These are phyloP conservation scores for Xiphophorus birchmanni DNA, from an alignment of 2,797 vertebrate species.

Conservation along the genomic window DNA sequence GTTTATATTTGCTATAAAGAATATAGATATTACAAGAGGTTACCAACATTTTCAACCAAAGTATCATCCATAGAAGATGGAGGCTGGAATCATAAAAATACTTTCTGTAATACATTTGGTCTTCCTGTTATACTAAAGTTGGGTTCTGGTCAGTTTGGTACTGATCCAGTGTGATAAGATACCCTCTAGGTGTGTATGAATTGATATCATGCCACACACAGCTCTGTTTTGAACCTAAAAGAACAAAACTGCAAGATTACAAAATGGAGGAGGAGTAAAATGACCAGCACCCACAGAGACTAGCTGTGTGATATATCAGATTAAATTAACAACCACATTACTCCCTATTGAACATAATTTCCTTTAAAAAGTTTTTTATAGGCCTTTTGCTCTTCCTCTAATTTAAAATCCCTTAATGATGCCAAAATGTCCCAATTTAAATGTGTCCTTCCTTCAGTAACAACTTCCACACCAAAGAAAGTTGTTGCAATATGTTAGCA, in stretches of 20 bases:
- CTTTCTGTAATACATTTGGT: not conserved
- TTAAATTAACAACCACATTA: not conserved
- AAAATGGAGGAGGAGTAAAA: not conserved
- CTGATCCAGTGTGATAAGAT: not conserved
- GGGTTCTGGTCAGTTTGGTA: not conserved
- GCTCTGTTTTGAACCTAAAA: not conserved
- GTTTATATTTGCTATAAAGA: not conserved
- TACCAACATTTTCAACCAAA: not conserved
- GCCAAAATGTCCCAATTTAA: not conserved
- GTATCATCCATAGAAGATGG: not conserved
- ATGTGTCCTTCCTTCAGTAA: not conserved
- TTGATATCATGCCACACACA: not conserved
- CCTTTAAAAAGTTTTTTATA: not conserved
- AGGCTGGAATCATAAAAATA: not conserved
- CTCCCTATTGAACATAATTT: not conserved
- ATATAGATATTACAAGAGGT: not conserved
- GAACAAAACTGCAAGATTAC: not conserved
- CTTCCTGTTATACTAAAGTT: not conserved
- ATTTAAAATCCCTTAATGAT: not conserved
- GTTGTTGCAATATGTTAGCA: not conserved
- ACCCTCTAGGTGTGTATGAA: not conserved
- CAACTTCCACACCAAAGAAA: not conserved
- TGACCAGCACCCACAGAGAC: not conserved
- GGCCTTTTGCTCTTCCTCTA: not conserved
- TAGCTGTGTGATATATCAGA: not conserved